Percentiles rank a stretch among this genome's conserved stretches.
These are phyloP conservation scores for Ageneiosus marmoratus DNA, from an alignment of 2,113 vertebrate genomes.

Conservation along the genomic window DNA sequence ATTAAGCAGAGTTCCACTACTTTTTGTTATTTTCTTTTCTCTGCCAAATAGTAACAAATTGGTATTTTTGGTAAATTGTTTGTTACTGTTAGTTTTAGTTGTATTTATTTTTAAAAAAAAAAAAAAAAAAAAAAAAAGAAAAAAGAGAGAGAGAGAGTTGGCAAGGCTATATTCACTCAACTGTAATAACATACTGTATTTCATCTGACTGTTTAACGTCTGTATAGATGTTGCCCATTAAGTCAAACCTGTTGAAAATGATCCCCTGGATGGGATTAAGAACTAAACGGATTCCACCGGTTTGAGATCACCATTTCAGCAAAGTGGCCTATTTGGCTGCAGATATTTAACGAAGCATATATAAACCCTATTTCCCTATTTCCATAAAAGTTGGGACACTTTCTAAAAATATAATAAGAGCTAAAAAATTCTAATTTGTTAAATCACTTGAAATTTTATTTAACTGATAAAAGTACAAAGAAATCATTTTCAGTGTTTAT, in stretches of 20 bases:
- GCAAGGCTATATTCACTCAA: background rate
- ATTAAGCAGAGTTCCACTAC: conserved; percentile 22
- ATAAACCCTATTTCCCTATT: too few species aligned
- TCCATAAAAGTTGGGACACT: too few species aligned
- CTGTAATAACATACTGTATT: background rate
- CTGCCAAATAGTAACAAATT: background rate
- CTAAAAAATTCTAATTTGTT: too few species aligned
- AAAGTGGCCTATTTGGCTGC: background rate
- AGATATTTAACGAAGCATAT: background rate
- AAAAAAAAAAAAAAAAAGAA: too few species aligned
- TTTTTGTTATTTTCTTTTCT: background rate
- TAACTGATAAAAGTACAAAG: too few species aligned
- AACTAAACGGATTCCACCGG: background rate
- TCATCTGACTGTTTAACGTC: background rate
- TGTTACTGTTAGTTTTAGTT: background rate
- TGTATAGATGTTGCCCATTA: background rate
- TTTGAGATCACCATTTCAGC: background rate
- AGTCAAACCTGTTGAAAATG: background rate
- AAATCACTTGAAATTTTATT: too few species aligned
- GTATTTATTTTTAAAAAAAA: background rate
- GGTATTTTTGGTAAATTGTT: background rate
- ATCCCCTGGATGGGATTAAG: background rate
- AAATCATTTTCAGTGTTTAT: too few species aligned
- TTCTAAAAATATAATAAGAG: too few species aligned
- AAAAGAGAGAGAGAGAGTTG: too few species aligned